A percentile compares a stretch with the other conserved stretches of the same genome.
phyloP scores from a whole-genome alignment of 2,113 vertebrate genomes.

The Siniperca knerii region DNA sequence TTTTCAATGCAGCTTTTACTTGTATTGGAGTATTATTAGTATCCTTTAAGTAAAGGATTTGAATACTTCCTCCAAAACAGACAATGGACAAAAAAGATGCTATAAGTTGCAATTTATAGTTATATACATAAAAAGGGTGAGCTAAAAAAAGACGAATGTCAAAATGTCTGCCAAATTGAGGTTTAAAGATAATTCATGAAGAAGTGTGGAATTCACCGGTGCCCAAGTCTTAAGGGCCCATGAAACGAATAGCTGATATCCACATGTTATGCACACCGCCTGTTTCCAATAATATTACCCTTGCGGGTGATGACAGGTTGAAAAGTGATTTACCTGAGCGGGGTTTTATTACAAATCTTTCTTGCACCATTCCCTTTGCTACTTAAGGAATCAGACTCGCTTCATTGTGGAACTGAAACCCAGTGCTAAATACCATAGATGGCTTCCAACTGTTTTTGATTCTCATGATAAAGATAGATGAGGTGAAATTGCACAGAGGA shows the following conservation, averaged over 20 bases:
- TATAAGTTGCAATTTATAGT: slow-evolving; percentile 9
- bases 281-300: slow-evolving; percentile 82
- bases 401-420: slow-evolving; percentile 59
- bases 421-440: slow-evolving; percentile 63
- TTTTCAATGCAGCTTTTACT: background rate
- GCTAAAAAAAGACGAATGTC: background rate
- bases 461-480: slow-evolving; percentile 73
- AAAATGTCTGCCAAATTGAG: slow-evolving; percentile 48
- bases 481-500: slow-evolving; percentile 57
- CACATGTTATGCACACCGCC: slow-evolving; percentile 76
- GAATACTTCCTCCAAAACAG: background rate
- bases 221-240: slow-evolving; percentile 60
- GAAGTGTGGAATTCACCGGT: slow-evolving; percentile 66
- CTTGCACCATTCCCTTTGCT: slow-evolving; percentile 68
- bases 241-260: slow-evolving; percentile 74
- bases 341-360: slow-evolving; percentile 81
- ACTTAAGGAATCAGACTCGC: slow-evolving; percentile 67
- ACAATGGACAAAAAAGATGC: background rate
- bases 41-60: background rate
- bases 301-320: slow-evolving; percentile 79
- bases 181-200: slow-evolving; percentile 67
- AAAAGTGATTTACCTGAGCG: slow-evolving; percentile 81
- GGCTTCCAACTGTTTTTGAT: slow-evolving; percentile 64
- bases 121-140: slow-evolving; percentile 16
- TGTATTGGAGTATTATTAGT: background rate